Base-by-base conservation (phyloP, 2,888 invertebrate genomes). In the Phengaris arion region DNA sequence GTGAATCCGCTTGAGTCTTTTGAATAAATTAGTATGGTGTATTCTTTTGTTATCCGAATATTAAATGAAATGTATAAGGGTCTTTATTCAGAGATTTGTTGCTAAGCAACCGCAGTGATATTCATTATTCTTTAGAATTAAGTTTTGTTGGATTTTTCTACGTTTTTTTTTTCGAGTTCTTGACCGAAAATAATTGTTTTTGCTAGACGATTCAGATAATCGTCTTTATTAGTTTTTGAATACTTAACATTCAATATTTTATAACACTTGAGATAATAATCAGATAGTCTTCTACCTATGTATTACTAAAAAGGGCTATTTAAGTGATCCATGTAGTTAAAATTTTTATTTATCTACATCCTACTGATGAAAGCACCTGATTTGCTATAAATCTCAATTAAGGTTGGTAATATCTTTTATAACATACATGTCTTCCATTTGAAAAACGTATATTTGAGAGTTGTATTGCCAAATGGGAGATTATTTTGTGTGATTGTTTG, bases 21-120 rank as follows among this genome's bases (percentile, higher is more conserved):
- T 75, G 69, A 70, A 75, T 75, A 75, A 75, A 75, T 75, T 75
- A 75, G 75, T 75, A 75, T 70, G 75, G 75, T 57, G 55, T 75
- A n/a, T 70, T 75, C 69, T 57, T 75, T 75, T 75, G 75, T 75
- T 70, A 75, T 75, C 70, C 70, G 69, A 75, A 75, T 75, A 46
- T 59, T 75, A 75, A 75, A 75, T 75, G 70, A 75, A 75, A 72
- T 75, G 59, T 70, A 72, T 57, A 72, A 70, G 75, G 69, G 59
- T 59, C 70, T 75, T 72, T 75, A 75, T 72, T 51, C 69, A 2
- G 51, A 75, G 75, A 75, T 75, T 75, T 75, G 70, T 75, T 59
- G 51, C 57, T 59, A 22, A 46, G 57, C 57, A 51, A 55, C 70
- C 22, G 12, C 51, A 6, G 10, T 10, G 51, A 74, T 57, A 70